Conservation (phyloP, 2,113 vertebrate genomes). For the Poeciliopsis occidentalis region DNA sequence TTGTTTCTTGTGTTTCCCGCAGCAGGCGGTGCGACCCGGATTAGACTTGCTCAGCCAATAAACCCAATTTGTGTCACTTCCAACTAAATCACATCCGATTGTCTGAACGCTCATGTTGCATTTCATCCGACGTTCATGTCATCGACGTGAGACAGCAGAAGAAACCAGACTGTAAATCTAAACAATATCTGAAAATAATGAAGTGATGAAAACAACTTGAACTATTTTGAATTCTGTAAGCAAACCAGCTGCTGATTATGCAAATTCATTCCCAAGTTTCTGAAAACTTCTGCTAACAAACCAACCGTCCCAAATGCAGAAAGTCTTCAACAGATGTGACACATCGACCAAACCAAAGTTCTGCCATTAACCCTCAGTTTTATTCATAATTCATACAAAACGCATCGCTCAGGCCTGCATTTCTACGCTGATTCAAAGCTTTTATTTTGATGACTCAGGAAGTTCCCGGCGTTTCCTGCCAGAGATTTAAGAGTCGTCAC, state of each 20-base stretch:
- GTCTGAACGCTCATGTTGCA: no score
- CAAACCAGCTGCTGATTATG: not conserved
- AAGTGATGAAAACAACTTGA: not conserved
- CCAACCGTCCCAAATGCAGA: not conserved
- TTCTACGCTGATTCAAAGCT: constrained; percentile 9
- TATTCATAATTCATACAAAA: constrained; percentile 10
- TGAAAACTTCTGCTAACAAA: not conserved
- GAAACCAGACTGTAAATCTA: no score
- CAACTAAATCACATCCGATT: no score
- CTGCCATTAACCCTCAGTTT: not conserved
- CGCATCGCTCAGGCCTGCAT: constrained; percentile 1
- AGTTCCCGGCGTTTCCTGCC: constrained; percentile 25
- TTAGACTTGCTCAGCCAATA: no score
- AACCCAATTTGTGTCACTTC: no score
- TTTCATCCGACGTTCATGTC: no score
- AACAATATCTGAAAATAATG: no score
- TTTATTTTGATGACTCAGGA: constrained; percentile 23
- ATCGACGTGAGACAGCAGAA: no score
- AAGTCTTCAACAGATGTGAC: not conserved
- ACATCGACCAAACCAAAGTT: no score
- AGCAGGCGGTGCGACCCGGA: no score
- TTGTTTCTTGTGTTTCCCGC: no score
- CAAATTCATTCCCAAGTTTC: not conserved
- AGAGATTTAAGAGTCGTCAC: constrained; percentile 3
- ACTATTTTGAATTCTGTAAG: no score